These are phyloP conservation scores for Allophyes oxyacanthae DNA, from an alignment of 2,888 invertebrate genomes.

Conservation along the genomic window DNA sequence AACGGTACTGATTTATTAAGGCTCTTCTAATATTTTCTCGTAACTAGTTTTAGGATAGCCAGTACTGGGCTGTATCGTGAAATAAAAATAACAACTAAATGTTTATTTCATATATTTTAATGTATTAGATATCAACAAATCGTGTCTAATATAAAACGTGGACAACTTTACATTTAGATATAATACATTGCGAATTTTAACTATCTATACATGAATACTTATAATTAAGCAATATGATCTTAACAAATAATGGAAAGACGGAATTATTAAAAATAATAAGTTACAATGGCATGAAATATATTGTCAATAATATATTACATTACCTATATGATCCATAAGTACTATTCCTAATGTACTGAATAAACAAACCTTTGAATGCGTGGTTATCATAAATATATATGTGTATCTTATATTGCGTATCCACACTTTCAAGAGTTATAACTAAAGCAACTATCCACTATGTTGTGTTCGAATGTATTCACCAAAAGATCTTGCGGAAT, in stretches of 20 bases:
- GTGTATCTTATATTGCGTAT: constrained; percentile 3
- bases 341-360: neutral
- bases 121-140: constrained; percentile 45
- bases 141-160: constrained; percentile 50
- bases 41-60: no score
- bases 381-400: neutral
- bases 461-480: no score
- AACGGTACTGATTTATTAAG: no score
- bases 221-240: constrained; percentile 32
- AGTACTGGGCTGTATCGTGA: neutral
- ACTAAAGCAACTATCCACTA: neutral
- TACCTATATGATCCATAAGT: no score
- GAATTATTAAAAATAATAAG: constrained; percentile 17
- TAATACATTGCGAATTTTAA: constrained; percentile 37
- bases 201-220: constrained; percentile 46
- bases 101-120: constrained; percentile 44
- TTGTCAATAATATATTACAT: constrained; percentile 11
- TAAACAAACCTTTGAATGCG: no score
- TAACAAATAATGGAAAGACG: constrained; percentile 34
- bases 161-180: constrained; percentile 37
- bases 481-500: no score
- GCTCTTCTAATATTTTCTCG: no score
- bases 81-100: constrained; percentile 35
- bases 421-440: constrained; percentile 6
- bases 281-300: constrained; percentile 23